Conservation (phyloP, 2,113 vertebrate genomes). For the Entelurus aequoreus region DNA sequence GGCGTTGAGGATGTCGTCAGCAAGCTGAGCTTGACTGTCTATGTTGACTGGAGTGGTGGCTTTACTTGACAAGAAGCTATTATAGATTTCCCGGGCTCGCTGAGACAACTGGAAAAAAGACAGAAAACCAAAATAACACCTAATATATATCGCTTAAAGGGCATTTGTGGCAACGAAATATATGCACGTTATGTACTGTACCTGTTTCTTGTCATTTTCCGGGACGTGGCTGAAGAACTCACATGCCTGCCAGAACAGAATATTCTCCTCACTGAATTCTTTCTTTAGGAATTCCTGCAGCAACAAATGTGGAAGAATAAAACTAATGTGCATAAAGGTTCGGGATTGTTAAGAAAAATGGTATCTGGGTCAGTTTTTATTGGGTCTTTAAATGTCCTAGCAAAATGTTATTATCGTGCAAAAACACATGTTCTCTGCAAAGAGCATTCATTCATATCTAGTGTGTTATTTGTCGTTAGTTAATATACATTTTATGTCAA, state of each 20-base stretch:
- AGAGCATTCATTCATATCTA: too few relatives aligned
- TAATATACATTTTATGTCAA: too few relatives aligned
- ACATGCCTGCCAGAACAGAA: conserved; percentile 98
- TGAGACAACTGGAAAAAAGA: conserved; percentile 77
- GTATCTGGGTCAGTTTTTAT: too few relatives aligned
- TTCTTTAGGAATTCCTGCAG: conserved; percentile 93
- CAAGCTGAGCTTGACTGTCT: conserved; percentile 93
- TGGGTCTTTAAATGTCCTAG: too few relatives aligned
- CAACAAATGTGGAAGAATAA: not conserved
- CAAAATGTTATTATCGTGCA: too few relatives aligned
- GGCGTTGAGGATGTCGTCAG: conserved; percentile 89
- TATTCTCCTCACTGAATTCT: conserved; percentile 98
- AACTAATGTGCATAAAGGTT: not conserved
- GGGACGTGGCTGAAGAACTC: conserved; percentile 90
- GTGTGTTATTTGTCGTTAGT: too few relatives aligned
- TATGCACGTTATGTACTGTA: conserved; percentile 33
- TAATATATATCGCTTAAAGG: not conserved
- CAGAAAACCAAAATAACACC: not conserved
- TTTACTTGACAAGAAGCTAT: conserved; percentile 91
- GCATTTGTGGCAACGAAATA: not conserved
- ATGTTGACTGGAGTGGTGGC: conserved; percentile 97
- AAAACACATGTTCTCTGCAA: too few relatives aligned
- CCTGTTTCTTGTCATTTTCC: conserved; percentile 91
- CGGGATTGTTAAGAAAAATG: not conserved
- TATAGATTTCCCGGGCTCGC: conserved; percentile 94